A percentile compares a stretch with the other conserved stretches of the same genome.
Evolutionary conservation across 2,888 invertebrate genomes (phyloP).

Genomic region (Sipunculus nudus): DNA sequence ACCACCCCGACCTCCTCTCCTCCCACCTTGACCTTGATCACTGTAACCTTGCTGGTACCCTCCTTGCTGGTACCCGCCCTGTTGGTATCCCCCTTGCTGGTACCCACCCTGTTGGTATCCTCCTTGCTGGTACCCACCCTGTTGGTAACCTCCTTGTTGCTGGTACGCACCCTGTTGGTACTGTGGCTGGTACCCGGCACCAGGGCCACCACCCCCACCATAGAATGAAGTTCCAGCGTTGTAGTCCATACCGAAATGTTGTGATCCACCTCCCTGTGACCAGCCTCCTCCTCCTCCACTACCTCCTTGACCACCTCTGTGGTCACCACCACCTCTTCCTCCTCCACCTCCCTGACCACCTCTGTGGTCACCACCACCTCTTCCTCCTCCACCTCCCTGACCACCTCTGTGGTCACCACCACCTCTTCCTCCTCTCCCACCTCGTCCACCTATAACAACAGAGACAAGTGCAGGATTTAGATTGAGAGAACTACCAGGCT

Average conservation of each 20-base stretch:
- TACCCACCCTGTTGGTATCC: conserved; percentile 12
- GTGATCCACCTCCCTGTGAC: conserved; percentile 4
- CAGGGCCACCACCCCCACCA: conserved; percentile 6
- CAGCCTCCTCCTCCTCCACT: conserved; percentile 19
- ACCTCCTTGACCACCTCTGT: not conserved
- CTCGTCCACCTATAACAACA: not conserved
- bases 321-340: not conserved
- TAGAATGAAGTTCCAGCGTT: too few species aligned
- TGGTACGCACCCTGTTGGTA: conserved; percentile 14
- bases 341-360: conserved; percentile 17
- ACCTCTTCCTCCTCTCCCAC: conserved; percentile 11
- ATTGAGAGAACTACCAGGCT: too few species aligned
- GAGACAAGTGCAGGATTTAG: too few species aligned
- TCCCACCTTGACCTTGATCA: conserved; percentile 8
- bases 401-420: conserved; percentile 10
- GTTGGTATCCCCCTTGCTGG: conserved; percentile 1
- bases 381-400: conserved; percentile 17
- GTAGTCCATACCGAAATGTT: too few species aligned
- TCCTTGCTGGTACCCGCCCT: conserved; percentile 11
- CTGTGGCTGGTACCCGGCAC: conserved; percentile 21
- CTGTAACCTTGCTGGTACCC: conserved; percentile 14
- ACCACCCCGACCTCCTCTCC: conserved; percentile 19
- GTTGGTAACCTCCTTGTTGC: conserved; percentile 12
- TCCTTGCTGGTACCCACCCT: conserved; percentile 16
- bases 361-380: conserved; percentile 5